These are phyloP conservation scores for Cygnus olor DNA, from an alignment of 2,797 vertebrate genomes.

Conservation along the genomic window DNA sequence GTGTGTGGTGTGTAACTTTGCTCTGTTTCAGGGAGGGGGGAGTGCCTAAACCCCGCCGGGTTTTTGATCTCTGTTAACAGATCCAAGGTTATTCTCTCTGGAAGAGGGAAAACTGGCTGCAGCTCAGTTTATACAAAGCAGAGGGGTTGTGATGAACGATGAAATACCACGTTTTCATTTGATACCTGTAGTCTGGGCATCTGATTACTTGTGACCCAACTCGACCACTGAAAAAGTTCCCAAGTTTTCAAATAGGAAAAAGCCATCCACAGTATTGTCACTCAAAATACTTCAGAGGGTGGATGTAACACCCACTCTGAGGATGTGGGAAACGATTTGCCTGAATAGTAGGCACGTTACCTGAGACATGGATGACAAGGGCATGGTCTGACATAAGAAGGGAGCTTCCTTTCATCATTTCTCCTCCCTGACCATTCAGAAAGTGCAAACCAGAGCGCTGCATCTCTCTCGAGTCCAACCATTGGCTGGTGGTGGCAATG, in stretches of 20 bases:
- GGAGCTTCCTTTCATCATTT: not conserved
- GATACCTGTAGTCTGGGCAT: not conserved
- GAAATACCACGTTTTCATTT: not conserved
- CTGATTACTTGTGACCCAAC: not conserved
- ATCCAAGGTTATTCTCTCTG: not conserved
- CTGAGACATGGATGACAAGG: not conserved
- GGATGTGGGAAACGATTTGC: not conserved
- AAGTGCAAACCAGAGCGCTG: not conserved
- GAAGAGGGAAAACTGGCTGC: not conserved
- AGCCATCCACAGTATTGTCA: not conserved
- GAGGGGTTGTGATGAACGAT: not conserved
- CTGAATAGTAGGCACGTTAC: not conserved
- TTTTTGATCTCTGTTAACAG: not conserved
- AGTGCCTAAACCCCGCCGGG: not conserved
- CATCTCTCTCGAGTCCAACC: not conserved
- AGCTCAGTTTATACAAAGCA: not conserved
- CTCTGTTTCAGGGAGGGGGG: not conserved
- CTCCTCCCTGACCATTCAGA: not conserved
- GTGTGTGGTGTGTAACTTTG: not conserved
- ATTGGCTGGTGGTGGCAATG: not conserved
- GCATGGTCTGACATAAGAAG: fast-evolving
- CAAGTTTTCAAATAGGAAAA: not conserved
- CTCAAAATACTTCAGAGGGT: not conserved
- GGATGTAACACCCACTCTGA: not conserved
- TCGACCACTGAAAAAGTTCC: not conserved